Percentiles rank a stretch among this genome's conserved stretches.
Conservation (phyloP, 2,113 vertebrate genomes). For the Todiramphus saurophagus region DNA sequence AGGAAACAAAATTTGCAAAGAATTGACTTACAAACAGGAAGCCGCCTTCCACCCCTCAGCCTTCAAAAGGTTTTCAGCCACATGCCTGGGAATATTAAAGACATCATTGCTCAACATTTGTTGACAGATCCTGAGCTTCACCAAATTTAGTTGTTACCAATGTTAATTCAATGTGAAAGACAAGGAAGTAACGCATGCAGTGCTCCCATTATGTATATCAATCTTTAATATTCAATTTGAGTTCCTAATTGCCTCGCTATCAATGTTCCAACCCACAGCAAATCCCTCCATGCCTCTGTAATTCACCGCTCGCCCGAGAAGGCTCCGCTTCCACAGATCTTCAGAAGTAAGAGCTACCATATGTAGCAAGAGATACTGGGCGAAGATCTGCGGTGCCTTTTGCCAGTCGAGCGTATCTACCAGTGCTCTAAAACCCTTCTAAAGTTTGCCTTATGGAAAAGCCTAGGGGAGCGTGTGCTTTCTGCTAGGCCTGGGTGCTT, state of each 20-base stretch:
- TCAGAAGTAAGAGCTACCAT: not conserved
- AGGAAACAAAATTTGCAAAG: slow-evolving; percentile 78
- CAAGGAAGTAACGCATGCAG: slow-evolving; percentile 68
- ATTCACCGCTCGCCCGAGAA: not conserved
- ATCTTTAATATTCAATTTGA: slow-evolving; percentile 67
- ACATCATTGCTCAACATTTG: slow-evolving; percentile 79
- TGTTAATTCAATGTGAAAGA: slow-evolving; percentile 61
- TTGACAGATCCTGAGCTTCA: slow-evolving; percentile 72
- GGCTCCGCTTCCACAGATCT: slow-evolving; percentile 24
- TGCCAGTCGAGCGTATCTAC: not conserved
- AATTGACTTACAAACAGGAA: slow-evolving; percentile 80
- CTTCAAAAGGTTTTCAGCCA: slow-evolving; percentile 81
- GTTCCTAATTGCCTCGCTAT: slow-evolving; percentile 67
- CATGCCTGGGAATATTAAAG: slow-evolving; percentile 81
- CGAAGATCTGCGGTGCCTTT: not conserved
- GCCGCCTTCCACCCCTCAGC: slow-evolving; percentile 79
- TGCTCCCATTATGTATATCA: slow-evolving; percentile 59
- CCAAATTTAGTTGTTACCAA: slow-evolving; percentile 70
- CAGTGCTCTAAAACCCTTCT: not conserved
- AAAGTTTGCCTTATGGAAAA: not conserved
- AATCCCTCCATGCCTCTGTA: slow-evolving; percentile 58
- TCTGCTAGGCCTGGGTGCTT: not conserved
- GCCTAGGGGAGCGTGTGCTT: not conserved
- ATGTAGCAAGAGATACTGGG: not conserved
- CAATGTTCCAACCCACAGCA: slow-evolving; percentile 56